Base-by-base conservation (phyloP, 2,888 invertebrate genomes). In the Caenorhabditis uteleia region DNA sequence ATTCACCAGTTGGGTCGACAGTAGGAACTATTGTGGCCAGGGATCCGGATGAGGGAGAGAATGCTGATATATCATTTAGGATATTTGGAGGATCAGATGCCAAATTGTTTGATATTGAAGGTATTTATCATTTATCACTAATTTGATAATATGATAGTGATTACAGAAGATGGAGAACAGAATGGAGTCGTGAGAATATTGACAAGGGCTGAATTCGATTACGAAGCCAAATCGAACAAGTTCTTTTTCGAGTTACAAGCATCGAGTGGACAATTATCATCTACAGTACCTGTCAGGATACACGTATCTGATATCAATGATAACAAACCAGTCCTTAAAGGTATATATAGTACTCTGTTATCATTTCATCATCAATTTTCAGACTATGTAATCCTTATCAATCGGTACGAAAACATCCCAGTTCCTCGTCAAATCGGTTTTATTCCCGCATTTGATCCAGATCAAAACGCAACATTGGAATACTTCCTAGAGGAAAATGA, bases 1-100 rank as follows among this genome's bases (percentile, higher is more conserved):
- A 98, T 84, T 93, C 93, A n/a, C 95, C 95, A 0, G 89, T 94
- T 1, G 95, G 94, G 0, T 92, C 94, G 0, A 91, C 91, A 0
- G 92, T 97, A 0, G 95, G 94, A 0, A 90, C 91, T 79, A 90
- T 95, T 53, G 88, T 90, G 78, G 92, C 95, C 0, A 89, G 89
- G 75, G 95, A 95, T 85, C 92, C 93, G 0, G 95, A 95, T 77
- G 92, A 93, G 82, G 94, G 56, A 21, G 56, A 64, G 2, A 71
- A 74, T 26, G 92, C 93, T 1, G 89, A 91, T 1, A 91, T 97
- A 0, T 91, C 92, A 79, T 98, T 97, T 84, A 91, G 92, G 10
- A 93, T 98, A 36, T 92, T 93, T 80, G 94, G 90, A 8, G 94
- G 93, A 2, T 91, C 0, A 87, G 91, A 48, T 90, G 91, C 62